Base-by-base conservation (phyloP, 2,888 invertebrate species). In the Orchesellides sinensis region DNA sequence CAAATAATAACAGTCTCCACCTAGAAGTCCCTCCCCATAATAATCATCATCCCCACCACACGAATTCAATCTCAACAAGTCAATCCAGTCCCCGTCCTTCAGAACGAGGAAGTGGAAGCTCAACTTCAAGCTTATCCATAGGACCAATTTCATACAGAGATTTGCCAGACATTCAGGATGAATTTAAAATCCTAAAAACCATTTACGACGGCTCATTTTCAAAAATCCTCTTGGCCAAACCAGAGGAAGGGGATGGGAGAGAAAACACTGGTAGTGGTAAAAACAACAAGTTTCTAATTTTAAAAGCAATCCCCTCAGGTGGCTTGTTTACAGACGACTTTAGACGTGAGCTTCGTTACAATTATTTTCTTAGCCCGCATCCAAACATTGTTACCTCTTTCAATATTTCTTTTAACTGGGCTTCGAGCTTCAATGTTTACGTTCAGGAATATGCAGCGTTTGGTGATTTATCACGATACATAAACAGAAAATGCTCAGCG, bases 281-380 rank as follows among this genome's bases (percentile, higher is more conserved):
- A 12, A 40, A 54, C 32, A 70, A 17, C 45, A 72, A 72, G 40
- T 61, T 29, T 25, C 47, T 95, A 29, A 94, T 94, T 0, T 90
- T 95, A 14, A 95, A 95, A 89, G 93, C 93, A 0, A 92, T 93
- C 0, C 93, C 92, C 87, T 92, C 92, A 1, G 93, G 92, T 85
- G 88, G 93, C 32, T 92, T 93, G 5, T 90, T 91, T 3, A 89
- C 92, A 35, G 92, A 91, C 86, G 93, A 95, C 89, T 95, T 95
- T 89, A 92, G 93, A 88, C 92, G 94, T 65, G 95, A 95, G 89
- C 94, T 94, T 89, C 94, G 94, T 89, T 94, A 94, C 90, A 94
- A 94, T 85, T 94, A 94, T 88, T 94, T 94, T 89, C 90, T 95
- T 0, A 94, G 94, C 54, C 94, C 95, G 17, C 95, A 95, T 89